Evolutionary conservation across 2,113 vertebrate genomes (phyloP), one percentile per base, ranked within the genome.

Genomic region (Mormyrus iriodes): DNA sequence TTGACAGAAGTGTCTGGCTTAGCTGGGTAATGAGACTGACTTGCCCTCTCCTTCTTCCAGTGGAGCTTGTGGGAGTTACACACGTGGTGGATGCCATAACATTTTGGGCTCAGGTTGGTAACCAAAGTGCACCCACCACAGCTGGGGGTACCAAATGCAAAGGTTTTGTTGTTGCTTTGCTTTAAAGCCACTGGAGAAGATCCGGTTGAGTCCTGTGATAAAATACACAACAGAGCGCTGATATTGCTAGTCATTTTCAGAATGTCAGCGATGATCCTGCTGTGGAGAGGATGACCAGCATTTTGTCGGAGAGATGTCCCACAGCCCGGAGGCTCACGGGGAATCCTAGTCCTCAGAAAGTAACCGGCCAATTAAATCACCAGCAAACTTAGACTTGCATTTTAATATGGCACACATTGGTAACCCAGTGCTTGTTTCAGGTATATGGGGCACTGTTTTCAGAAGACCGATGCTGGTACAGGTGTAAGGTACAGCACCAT

Each of bases 91-190:
- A 97, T 92, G 95, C 95, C 39, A 92, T 97, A 82, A 97, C 95
- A 0, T 97, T 97, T 92, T 97, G 96, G 96, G 96, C 95, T 55
- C 96, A 96, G 96, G 96, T 97, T 94, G 91, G 86, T 76, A n/a
- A n/a, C 61, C 53, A 19, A 42, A 88, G 39, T 88, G 48, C 52
- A 31, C 21, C 19, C 19, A 52, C n/a, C n/a, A 39, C 7, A 82
- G 13, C 76, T 4, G 35, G 13, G 35, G 24, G 0, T 24, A 24
- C 46, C 8, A 8, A 48, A 15, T 3, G 55, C 85, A 24, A 27
- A 82, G 24, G 24, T 5, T 7, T 31, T 7, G 13, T 15, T n/a
- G n/a, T 1, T 35, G 21, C 19, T 31, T 19, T 88, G 17, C 52
- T 12, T 65, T 35, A 31, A 86, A 86, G n/a, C 49, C 24, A 53